Evolutionary conservation across 2,888 invertebrate genomes (phyloP).

Genomic region (Pegoplata infirma): DNA sequence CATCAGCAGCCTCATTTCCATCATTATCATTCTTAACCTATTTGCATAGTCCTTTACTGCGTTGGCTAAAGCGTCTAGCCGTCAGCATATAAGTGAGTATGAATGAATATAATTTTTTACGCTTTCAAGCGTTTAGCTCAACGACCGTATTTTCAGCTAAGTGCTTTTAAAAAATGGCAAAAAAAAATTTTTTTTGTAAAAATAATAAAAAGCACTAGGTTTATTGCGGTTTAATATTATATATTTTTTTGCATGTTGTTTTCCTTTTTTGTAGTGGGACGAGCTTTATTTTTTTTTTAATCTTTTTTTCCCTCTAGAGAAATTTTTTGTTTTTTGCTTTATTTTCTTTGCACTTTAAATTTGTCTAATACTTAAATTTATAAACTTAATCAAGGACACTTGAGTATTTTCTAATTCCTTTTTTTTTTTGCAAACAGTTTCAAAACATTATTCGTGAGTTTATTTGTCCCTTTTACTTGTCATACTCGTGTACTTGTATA

Average conservation of each 20-base stretch:
- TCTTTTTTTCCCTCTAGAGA: not conserved
- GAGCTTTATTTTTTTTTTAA: not conserved
- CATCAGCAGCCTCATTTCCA: too few species aligned
- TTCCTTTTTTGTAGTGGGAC: not conserved
- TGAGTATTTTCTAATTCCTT: not conserved
- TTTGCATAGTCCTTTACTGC: not conserved
- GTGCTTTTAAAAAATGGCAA: not conserved
- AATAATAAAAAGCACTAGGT: not conserved
- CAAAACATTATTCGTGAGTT: not conserved
- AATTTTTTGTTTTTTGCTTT: not conserved
- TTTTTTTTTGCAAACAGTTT: not conserved
- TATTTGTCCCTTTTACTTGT: not conserved
- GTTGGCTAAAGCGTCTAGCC: slow-evolving; percentile 21
- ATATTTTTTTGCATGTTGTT: not conserved
- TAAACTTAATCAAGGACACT: slow-evolving; percentile 31
- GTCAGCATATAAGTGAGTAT: not conserved
- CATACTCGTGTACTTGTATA: too few species aligned
- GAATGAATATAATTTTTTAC: not conserved
- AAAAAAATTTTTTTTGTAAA: not conserved
- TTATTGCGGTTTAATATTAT: slow-evolving; percentile 1
- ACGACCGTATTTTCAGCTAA: slow-evolving; percentile 33
- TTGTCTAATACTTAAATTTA: not conserved
- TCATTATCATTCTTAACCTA: not conserved
- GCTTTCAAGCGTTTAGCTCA: slow-evolving; percentile 37
- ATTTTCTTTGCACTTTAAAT: not conserved